Evolutionary conservation across 2,888 invertebrate species (phyloP).

Genomic region (Acrocera orbiculus): DNA sequence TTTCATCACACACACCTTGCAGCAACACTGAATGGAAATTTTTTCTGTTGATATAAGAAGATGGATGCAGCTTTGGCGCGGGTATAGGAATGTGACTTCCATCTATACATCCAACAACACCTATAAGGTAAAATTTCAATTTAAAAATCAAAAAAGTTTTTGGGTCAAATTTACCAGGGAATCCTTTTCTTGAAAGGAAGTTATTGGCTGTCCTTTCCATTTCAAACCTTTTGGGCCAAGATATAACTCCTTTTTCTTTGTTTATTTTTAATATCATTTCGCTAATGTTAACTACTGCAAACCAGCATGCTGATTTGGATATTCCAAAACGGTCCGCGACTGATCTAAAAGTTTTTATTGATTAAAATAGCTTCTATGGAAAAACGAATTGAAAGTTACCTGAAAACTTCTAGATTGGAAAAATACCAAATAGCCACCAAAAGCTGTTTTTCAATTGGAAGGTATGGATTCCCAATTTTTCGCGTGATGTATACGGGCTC

Average conservation of each 20-base stretch:
- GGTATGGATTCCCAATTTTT: no score
- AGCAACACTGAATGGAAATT: constrained; percentile 3
- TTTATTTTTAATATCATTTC: not conserved
- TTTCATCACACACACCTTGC: constrained; percentile 1
- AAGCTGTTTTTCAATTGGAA: no score
- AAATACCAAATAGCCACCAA: no score
- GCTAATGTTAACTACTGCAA: not conserved
- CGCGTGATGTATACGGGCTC: no score
- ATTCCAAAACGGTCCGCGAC: constrained; percentile 1
- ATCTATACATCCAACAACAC: constrained; percentile 2
- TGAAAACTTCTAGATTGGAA: no score
- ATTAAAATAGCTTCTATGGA: no score
- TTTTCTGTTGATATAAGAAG: constrained; percentile 5
- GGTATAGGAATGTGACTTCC: constrained; percentile 1
- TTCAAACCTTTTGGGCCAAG: not conserved
- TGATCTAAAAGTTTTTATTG: no score
- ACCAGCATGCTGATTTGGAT: not conserved
- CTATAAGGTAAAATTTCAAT: not conserved
- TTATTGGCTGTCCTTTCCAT: not conserved
- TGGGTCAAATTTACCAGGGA: not conserved
- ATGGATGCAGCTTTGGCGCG: constrained; percentile 1
- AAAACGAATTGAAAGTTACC: no score
- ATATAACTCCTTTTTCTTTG: not conserved
- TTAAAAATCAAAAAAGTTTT: not conserved
- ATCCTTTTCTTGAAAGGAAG: not conserved